Evolutionary conservation across 2,113 vertebrate genomes (phyloP).

Genomic region (Recurvirostra avosetta): DNA sequence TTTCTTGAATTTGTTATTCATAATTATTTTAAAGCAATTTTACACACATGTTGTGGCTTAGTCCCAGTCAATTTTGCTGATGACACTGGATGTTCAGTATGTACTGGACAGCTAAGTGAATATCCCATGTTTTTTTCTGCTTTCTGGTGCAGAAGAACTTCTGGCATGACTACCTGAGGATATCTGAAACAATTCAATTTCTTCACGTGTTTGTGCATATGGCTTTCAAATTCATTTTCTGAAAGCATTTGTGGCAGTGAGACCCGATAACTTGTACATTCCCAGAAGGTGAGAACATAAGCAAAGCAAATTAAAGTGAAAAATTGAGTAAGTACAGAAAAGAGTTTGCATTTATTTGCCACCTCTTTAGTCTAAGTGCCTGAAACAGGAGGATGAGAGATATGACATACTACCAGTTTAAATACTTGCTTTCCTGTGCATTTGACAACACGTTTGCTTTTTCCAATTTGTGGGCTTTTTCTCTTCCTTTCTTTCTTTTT

Average conservation of each 20-base stretch:
- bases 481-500: not conserved
- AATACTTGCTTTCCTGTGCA: not conserved
- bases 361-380: not conserved
- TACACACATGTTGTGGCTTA: not conserved
- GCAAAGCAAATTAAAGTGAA: conserved; percentile 1
- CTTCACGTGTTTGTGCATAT: not conserved
- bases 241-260: conserved; percentile 22
- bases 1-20: conserved; percentile 5
- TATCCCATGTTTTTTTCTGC: not conserved
- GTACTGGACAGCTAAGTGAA: not conserved
- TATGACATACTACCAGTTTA: not conserved
- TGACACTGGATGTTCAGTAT: not conserved
- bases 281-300: conserved; percentile 25
- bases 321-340: not conserved
- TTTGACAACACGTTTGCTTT: not conserved
- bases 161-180: not conserved
- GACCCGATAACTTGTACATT: not conserved
- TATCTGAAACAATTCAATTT: not conserved
- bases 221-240: conserved; percentile 14
- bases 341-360: not conserved
- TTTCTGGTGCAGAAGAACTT: not conserved
- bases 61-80: not conserved
- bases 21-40: conserved; percentile 8
- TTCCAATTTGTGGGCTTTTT: not conserved
- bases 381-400: not conserved